Evolutionary conservation across 2,113 vertebrate species (phyloP).

Genomic region (Pseudorhombus dupliciocellatus): DNA sequence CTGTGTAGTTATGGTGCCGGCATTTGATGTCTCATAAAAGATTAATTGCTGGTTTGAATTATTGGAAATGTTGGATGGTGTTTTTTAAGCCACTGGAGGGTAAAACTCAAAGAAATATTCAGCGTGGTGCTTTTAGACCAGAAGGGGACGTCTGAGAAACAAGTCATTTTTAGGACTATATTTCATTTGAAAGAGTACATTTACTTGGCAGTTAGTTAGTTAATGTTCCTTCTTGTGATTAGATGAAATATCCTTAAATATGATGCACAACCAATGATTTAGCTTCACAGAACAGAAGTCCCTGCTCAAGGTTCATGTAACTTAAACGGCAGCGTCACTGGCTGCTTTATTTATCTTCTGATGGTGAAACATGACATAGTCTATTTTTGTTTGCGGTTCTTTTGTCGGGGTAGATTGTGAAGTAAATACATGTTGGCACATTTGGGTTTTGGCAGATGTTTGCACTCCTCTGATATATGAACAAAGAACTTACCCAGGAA

Average conservation of each 20-base stretch:
- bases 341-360: neutral
- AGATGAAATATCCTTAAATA: neutral
- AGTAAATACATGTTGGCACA: too few relatives aligned
- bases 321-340: too few relatives aligned
- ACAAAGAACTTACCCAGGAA: constrained; percentile 86
- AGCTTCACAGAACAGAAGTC: neutral
- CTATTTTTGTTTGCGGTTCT: neutral
- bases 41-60: neutral
- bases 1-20: neutral
- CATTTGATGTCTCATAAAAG: neutral
- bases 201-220: too few relatives aligned
- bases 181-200: too few relatives aligned
- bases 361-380: too few relatives aligned
- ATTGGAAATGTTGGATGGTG: neutral
- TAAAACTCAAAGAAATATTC: neutral
- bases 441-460: too few relatives aligned
- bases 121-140: too few relatives aligned
- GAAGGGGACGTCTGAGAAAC: too few relatives aligned
- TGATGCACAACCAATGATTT: neutral
- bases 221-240: too few relatives aligned
- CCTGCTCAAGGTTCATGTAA: too few relatives aligned
- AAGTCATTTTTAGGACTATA: too few relatives aligned
- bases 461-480: too few relatives aligned
- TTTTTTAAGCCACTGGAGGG: neutral
- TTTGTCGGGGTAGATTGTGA: neutral